Evolutionary conservation across 2,797 vertebrate genomes (phyloP).

Genomic region (Melanogrammus aeglefinus): DNA sequence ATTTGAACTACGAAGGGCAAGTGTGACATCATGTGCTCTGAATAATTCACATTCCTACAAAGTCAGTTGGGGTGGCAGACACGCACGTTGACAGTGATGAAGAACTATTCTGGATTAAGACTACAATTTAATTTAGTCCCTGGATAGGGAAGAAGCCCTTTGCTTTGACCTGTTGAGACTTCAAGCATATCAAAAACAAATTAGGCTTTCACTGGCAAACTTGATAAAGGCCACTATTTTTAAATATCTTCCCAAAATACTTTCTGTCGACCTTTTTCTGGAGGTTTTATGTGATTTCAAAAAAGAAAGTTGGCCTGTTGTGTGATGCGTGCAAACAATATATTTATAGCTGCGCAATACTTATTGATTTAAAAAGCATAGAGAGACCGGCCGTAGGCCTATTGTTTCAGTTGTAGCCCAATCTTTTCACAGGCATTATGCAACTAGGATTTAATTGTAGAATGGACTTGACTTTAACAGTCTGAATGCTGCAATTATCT

Average conservation of each 20-base stretch:
- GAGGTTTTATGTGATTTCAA: background rate
- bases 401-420: background rate
- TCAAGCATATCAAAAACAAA: background rate
- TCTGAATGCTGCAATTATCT: background rate
- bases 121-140: slow-evolving; percentile 4
- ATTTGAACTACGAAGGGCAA: background rate
- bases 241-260: background rate
- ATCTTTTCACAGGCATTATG: background rate
- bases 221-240: slow-evolving; percentile 36
- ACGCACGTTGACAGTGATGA: background rate
- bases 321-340: background rate
- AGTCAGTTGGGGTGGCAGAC: background rate
- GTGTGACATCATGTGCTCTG: background rate
- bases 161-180: background rate
- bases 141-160: slow-evolving; percentile 1
- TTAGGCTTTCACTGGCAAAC: background rate
- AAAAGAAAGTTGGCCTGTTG: background rate
- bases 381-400: background rate
- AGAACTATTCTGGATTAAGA: slow-evolving; percentile 1
- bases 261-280: background rate
- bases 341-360: background rate
- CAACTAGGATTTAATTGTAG: background rate
- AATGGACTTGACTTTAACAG: background rate
- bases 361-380: background rate
- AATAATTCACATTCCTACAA: background rate